Evolutionary conservation across 2,797 vertebrate species (phyloP).

Genomic region (Cryptoblepharus egeriae): DNA sequence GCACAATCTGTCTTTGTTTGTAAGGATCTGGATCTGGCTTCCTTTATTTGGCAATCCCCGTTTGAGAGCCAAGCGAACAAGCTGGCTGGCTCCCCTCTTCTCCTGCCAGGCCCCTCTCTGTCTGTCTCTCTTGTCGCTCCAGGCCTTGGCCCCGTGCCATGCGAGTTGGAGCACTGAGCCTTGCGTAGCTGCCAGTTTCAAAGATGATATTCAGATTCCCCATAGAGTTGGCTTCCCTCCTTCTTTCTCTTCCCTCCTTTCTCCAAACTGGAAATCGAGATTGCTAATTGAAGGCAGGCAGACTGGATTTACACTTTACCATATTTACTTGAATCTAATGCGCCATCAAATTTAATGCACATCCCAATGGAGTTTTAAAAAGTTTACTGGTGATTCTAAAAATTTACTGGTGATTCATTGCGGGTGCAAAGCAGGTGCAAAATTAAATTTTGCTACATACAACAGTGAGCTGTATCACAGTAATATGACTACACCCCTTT

Average conservation of each 20-base stretch:
- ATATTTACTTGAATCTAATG: too few species aligned
- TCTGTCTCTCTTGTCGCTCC: not conserved
- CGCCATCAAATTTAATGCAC: too few species aligned
- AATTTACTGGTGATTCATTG: too few species aligned
- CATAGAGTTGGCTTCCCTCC: conserved; percentile 1
- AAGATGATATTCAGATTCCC: conserved; percentile 38
- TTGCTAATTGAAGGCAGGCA: conserved; percentile 29
- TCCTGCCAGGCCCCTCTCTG: not conserved
- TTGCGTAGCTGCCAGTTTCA: conserved; percentile 29
- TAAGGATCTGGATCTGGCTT: not conserved
- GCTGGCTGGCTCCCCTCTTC: not conserved
- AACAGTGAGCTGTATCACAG: too few species aligned
- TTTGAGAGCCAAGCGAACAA: not conserved
- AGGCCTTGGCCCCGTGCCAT: not conserved
- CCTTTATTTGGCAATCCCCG: not conserved
- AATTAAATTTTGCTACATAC: too few species aligned
- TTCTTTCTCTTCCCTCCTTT: not conserved
- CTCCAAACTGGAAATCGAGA: conserved; percentile 14
- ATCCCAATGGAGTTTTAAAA: too few species aligned
- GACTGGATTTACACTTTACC: too few species aligned
- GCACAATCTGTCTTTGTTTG: not conserved
- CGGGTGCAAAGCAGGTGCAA: too few species aligned
- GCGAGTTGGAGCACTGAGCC: not conserved
- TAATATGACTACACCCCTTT: too few species aligned
- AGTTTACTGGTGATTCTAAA: too few species aligned